These are phyloP conservation scores for Lithophane ornitopus DNA, from an alignment of 2,888 invertebrate genomes.

Conservation along the genomic window DNA sequence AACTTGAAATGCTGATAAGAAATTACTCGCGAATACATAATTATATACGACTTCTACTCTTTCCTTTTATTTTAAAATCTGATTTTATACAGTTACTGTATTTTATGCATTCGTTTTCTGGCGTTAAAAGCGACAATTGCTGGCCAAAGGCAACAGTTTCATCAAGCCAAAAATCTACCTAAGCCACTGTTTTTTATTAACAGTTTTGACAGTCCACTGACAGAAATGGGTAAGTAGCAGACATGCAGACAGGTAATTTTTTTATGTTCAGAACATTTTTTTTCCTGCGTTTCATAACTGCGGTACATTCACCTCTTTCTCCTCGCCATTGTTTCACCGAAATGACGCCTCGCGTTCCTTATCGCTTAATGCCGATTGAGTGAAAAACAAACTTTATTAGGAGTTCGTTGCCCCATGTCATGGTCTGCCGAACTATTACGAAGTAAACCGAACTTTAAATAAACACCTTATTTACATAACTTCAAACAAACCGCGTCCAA, in stretches of 20 bases:
- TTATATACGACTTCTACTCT: constrained; percentile 14
- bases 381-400: constrained; percentile 50
- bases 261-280: neutral
- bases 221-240: neutral
- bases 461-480: constrained; percentile 55
- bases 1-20: constrained; percentile 52
- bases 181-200: neutral
- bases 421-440: constrained; percentile 46
- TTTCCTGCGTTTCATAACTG: constrained; percentile 23
- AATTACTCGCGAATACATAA: constrained; percentile 40
- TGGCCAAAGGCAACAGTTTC: neutral
- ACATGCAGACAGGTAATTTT: neutral
- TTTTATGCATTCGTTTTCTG: neutral
- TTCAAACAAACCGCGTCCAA: constrained; percentile 49
- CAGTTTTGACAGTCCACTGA: constrained; percentile 1
- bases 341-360: constrained; percentile 49
- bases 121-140: neutral
- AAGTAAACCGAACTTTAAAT: constrained; percentile 42
- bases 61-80: constrained; percentile 11
- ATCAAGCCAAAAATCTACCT: too few relatives aligned
- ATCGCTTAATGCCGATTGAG: constrained; percentile 54
- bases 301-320: constrained; percentile 48
- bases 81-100: constrained; percentile 5
- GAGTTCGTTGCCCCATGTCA: constrained; percentile 60
- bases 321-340: constrained; percentile 56